A percentile compares a stretch with the other conserved stretches of the same genome.
phyloP scores from a whole-genome alignment of 2,888 invertebrate genomes.

The Pseudococcus viburni region DNA sequence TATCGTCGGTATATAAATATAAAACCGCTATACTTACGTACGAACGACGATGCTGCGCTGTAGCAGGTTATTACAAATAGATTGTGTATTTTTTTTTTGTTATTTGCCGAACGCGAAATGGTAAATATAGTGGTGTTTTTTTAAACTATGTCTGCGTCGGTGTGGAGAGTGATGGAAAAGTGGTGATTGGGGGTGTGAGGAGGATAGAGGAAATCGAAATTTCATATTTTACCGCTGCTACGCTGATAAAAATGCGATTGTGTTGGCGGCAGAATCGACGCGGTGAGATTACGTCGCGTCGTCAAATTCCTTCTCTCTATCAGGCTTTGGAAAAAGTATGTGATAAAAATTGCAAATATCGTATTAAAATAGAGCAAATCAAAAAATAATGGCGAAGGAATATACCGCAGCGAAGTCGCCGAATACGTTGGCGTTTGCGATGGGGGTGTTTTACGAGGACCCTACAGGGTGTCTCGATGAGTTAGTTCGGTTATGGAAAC shows the following conservation, averaged over 20 bases:
- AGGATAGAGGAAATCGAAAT: neutral
- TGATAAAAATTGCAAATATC: conserved; percentile 35
- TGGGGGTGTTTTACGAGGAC: neutral
- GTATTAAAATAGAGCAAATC: conserved; percentile 13
- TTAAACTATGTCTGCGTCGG: neutral
- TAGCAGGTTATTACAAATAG: too few species aligned
- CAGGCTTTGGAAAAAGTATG: neutral
- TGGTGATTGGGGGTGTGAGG: neutral
- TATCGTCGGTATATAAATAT: neutral
- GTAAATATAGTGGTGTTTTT: neutral
- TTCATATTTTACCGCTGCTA: neutral
- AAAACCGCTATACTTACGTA: too few species aligned
- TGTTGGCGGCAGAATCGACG: neutral
- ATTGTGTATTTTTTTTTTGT: too few species aligned
- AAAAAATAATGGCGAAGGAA: conserved; percentile 5
- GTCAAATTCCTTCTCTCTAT: neutral
- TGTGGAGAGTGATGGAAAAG: too few species aligned
- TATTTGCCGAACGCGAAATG: too few species aligned
- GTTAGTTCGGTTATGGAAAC: neutral
- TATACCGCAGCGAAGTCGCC: neutral
- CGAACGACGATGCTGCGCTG: too few species aligned
- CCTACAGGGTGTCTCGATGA: neutral
- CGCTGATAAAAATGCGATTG: neutral
- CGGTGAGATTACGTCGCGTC: neutral
- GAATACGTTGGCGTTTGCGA: neutral